These are phyloP conservation scores for Chrysoperla carnea DNA, from an alignment of 1,140 invertebrate genomes.

Conservation along the genomic window DNA sequence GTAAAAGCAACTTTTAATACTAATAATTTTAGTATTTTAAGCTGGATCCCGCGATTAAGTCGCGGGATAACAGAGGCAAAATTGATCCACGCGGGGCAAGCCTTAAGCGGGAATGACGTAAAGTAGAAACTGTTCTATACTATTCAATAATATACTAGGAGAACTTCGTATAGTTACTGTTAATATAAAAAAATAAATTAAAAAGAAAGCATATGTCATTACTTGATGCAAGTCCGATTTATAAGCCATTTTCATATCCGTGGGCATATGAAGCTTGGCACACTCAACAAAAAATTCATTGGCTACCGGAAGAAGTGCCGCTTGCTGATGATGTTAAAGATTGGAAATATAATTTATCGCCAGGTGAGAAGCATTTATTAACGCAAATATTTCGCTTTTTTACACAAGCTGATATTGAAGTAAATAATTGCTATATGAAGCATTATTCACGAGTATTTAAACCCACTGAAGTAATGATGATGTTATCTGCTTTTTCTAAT, in stretches of 20 bases:
- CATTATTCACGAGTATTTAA: too few relatives aligned
- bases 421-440: too few relatives aligned
- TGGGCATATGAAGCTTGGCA: neutral
- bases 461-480: too few relatives aligned
- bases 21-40: too few relatives aligned
- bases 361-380: neutral
- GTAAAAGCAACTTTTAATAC: too few relatives aligned
- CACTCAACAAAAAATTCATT: neutral
- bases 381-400: neutral
- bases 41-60: too few relatives aligned
- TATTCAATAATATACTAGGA: too few relatives aligned
- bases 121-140: too few relatives aligned
- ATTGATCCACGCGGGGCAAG: too few relatives aligned
- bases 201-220: neutral
- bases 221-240: neutral
- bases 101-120: too few relatives aligned
- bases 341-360: neutral
- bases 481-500: too few relatives aligned
- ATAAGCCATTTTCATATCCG: neutral
- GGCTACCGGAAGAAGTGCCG: neutral
- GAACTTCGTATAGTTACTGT: neutral
- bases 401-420: neutral
- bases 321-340: neutral
- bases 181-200: neutral
- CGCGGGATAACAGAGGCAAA: too few relatives aligned